Percentiles rank a stretch among this genome's conserved stretches.
Evolutionary conservation across 53 echinoderm and acorn worm genomes (phyloP).

Genomic region (Glandiceps talaboti): DNA sequence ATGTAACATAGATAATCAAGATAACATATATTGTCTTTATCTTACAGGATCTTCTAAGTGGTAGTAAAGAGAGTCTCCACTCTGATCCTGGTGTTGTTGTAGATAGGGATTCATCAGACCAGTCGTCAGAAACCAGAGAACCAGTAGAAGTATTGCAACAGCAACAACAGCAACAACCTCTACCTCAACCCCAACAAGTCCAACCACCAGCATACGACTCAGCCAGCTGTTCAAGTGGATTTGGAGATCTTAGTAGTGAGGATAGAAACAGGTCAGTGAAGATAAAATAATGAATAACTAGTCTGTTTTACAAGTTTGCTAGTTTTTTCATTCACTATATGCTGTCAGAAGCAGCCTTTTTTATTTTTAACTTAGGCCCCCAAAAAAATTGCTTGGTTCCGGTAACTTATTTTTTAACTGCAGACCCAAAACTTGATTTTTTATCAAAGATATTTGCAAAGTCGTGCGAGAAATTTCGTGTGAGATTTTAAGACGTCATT

Average conservation of each 20-base stretch:
- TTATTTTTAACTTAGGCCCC: too few species aligned
- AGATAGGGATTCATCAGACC: slow-evolving; percentile 12
- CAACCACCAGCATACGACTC: slow-evolving; percentile 19
- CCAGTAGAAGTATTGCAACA: slow-evolving; percentile 2
- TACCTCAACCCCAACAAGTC: slow-evolving; percentile 13
- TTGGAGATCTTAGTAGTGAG: slow-evolving; percentile 35
- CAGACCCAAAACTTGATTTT: too few species aligned
- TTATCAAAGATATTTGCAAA: too few species aligned
- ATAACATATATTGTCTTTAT: too few species aligned
- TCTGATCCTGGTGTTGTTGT: neutral
- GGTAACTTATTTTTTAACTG: too few species aligned
- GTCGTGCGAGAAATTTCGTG: too few species aligned
- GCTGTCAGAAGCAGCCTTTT: too few species aligned
- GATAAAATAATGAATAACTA: too few species aligned
- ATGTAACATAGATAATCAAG: too few species aligned
- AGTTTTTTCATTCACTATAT: too few species aligned
- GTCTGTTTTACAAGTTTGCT: neutral
- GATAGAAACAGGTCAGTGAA: slow-evolving; percentile 23
- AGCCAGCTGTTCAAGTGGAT: slow-evolving; percentile 54
- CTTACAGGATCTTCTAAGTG: neutral
- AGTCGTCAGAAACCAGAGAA: slow-evolving; percentile 5
- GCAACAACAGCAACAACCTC: slow-evolving; percentile 4
- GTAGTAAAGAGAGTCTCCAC: neutral
- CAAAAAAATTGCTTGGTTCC: too few species aligned
- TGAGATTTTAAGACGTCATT: too few species aligned